A percentile compares a stretch with the other conserved stretches of the same genome.
Evolutionary conservation across 37 sponge, comb jelly and placozoan species (phyloP).

Genomic region (Theonella swinhoei): DNA sequence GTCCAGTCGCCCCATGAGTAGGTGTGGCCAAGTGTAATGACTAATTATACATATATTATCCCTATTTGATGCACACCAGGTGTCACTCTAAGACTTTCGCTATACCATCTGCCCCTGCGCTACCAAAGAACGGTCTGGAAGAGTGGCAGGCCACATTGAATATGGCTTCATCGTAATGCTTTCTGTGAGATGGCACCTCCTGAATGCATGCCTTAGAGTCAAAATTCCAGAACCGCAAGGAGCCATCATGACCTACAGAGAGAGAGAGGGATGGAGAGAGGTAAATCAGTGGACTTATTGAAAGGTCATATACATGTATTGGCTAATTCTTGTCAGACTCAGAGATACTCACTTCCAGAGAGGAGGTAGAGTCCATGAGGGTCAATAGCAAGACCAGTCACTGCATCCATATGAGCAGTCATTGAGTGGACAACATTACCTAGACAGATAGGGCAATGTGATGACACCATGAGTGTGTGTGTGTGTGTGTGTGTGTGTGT

Average conservation of each 20-base stretch:
- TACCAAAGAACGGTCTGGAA: constrained; percentile 83
- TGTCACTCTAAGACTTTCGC: constrained; percentile 87
- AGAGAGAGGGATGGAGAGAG: not conserved
- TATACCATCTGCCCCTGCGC: constrained; percentile 93
- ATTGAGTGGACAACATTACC: constrained; percentile 84
- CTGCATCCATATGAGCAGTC: constrained; percentile 94
- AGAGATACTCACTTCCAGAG: constrained; percentile 78
- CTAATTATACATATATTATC: not conserved
- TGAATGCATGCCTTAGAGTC: constrained; percentile 92
- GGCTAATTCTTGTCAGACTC: not conserved
- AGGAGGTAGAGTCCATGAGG: constrained; percentile 93
- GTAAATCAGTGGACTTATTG: not conserved
- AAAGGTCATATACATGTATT: not conserved
- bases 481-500: not conserved
- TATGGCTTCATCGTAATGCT: constrained; percentile 86
- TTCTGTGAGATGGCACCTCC: constrained; percentile 86
- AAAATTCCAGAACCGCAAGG: constrained; percentile 91
- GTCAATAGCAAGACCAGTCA: constrained; percentile 90
- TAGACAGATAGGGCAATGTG: not conserved
- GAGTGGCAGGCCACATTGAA: constrained; percentile 87
- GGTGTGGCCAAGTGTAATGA: too few relatives aligned
- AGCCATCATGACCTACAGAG: constrained; percentile 92
- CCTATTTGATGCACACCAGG: too few relatives aligned
- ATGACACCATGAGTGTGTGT: not conserved
- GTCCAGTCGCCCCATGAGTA: not conserved